phyloP scores from a whole-genome alignment of 2,888 invertebrate species.

The Pristionchus maxplancki region DNA sequence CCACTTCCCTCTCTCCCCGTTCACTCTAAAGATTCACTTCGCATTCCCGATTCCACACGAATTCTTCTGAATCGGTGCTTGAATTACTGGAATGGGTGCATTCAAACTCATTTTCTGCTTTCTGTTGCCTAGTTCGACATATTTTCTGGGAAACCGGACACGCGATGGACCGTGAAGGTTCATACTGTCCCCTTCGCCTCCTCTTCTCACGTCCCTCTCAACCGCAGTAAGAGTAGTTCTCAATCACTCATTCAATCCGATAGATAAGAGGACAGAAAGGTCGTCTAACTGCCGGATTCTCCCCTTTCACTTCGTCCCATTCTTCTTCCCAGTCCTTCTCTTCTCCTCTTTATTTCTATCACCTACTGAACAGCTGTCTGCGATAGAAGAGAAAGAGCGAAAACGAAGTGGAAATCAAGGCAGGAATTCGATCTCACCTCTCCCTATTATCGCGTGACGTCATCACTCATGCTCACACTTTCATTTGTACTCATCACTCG shows the following conservation, averaged over 20 bases:
- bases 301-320: background rate
- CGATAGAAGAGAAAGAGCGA: background rate
- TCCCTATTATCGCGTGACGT: background rate
- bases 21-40: background rate
- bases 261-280: background rate
- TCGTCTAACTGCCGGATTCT: background rate
- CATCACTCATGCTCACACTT: constrained; percentile 14
- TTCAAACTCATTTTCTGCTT: background rate
- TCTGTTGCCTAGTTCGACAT: background rate
- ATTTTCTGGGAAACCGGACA: background rate
- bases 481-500: background rate
- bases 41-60: background rate
- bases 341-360: constrained; percentile 13
- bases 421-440: constrained; percentile 31
- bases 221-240: constrained; percentile 22
- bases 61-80: background rate
- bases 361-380: constrained; percentile 12
- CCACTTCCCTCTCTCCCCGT: background rate
- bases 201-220: background rate
- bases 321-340: background rate
- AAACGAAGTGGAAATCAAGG: constrained; percentile 11
- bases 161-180: background rate
- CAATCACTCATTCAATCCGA: background rate
- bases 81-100: background rate
- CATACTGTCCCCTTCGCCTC: background rate